These are phyloP conservation scores for Xerus inauris DNA, from an alignment of 2,113 vertebrate genomes.

Conservation along the genomic window DNA sequence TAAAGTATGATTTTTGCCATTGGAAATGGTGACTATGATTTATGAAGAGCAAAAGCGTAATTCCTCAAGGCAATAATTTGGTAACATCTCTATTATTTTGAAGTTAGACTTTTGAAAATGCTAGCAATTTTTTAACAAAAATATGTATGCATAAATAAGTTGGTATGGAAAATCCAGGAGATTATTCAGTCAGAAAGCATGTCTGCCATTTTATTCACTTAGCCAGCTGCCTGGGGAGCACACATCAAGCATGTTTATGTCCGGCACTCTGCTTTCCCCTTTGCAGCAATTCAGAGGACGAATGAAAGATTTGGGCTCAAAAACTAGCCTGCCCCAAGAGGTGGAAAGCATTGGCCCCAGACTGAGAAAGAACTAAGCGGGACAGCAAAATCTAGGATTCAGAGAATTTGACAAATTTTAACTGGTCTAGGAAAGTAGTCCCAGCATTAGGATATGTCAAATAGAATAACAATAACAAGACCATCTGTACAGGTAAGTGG, in stretches of 20 bases:
- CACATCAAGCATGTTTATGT: fast-evolving
- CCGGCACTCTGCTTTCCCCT: neutral
- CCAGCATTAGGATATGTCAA: neutral
- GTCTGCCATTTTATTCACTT: neutral
- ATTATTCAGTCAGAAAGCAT: neutral
- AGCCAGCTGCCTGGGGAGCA: no score
- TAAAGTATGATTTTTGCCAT: neutral
- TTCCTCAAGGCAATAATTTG: neutral
- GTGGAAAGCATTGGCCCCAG: neutral
- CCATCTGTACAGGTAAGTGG: neutral
- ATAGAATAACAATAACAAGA: neutral
- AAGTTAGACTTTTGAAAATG: neutral
- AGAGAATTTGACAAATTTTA: neutral
- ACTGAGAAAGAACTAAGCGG: neutral
- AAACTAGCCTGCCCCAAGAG: no score
- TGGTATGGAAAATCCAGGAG: neutral
- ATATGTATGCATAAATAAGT: neutral
- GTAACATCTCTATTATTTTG: neutral
- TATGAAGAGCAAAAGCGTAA: conserved; percentile 6
- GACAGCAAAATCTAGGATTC: neutral
- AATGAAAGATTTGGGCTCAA: neutral
- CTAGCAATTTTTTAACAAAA: neutral
- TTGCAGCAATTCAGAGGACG: neutral
- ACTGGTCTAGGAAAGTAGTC: neutral
- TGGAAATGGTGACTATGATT: neutral